Evolutionary conservation across 2,797 vertebrate genomes (phyloP).

Genomic region (Sebastolobus altivelis): DNA sequence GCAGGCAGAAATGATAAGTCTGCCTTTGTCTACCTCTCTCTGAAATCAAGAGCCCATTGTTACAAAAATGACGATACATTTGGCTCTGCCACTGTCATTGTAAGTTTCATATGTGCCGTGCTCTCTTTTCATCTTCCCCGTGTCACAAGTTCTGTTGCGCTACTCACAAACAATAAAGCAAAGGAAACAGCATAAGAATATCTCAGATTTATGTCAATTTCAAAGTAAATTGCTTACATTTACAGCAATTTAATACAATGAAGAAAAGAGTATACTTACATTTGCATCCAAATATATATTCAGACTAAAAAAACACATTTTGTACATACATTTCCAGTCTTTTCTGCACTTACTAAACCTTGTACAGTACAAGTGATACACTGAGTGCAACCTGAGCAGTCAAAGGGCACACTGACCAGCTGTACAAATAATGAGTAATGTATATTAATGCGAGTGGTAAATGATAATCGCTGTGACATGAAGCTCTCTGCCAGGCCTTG

Average conservation of each 20-base stretch:
- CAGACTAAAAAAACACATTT: background rate
- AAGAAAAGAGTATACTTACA: background rate
- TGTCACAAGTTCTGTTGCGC: background rate
- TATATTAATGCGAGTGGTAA: slow-evolving; percentile 43
- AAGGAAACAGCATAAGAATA: background rate
- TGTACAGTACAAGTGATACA: background rate
- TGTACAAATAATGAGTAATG: slow-evolving; percentile 30
- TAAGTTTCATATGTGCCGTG: background rate
- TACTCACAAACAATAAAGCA: background rate
- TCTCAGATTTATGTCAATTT: background rate
- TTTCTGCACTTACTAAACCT: background rate
- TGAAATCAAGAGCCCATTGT: background rate
- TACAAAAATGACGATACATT: background rate
- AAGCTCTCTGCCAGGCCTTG: slow-evolving; percentile 39
- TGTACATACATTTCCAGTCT: background rate
- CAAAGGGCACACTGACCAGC: slow-evolving; percentile 19
- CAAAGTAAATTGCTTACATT: background rate
- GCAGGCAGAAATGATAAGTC: background rate
- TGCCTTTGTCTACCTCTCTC: background rate
- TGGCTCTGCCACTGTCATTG: background rate
- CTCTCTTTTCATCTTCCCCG: background rate
- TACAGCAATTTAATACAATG: background rate
- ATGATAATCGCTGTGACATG: slow-evolving; percentile 44
- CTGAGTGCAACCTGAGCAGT: background rate
- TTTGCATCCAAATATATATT: background rate